phyloP scores from a whole-genome alignment of 2,888 invertebrate species.

The Drosophila paramelanica region DNA sequence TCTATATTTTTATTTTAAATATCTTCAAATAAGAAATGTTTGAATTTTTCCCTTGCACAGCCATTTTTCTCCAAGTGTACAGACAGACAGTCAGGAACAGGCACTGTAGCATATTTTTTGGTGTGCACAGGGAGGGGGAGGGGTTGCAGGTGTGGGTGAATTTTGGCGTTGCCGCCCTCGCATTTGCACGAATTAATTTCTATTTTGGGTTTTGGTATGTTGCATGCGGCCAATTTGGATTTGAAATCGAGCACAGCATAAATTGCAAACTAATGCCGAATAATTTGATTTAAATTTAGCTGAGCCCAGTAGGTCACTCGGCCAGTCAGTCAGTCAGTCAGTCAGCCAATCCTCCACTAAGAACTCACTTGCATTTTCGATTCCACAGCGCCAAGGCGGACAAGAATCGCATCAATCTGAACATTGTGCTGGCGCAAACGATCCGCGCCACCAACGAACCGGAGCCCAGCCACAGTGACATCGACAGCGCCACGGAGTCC shows the following conservation, averaged over 20 bases:
- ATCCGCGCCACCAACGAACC: constrained; percentile 82
- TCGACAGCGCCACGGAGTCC: constrained; percentile 72
- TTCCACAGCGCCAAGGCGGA: constrained; percentile 72
- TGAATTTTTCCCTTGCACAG: too few relatives aligned
- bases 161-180: constrained; percentile 37
- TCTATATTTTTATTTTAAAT: too few relatives aligned
- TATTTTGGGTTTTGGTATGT: constrained; percentile 55
- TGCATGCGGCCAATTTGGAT: constrained; percentile 59
- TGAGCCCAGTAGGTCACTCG: constrained; percentile 58
- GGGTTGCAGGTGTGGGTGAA: background rate
- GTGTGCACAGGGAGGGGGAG: background rate
- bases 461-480: constrained; percentile 70
- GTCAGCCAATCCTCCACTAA: constrained; percentile 16
- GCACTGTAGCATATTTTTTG: background rate
- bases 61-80: too few relatives aligned
- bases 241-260: constrained; percentile 66
- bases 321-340: constrained; percentile 22
- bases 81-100: background rate
- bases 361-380: constrained; percentile 27
- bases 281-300: constrained; percentile 77
- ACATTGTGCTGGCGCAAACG: constrained; percentile 87
- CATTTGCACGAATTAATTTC: constrained; percentile 73
- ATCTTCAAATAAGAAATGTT: too few relatives aligned
- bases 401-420: constrained; percentile 87
- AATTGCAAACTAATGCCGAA: constrained; percentile 72